Base-by-base conservation (phyloP, 2,113 vertebrate genomes). In the Corvus moneduloides region DNA sequence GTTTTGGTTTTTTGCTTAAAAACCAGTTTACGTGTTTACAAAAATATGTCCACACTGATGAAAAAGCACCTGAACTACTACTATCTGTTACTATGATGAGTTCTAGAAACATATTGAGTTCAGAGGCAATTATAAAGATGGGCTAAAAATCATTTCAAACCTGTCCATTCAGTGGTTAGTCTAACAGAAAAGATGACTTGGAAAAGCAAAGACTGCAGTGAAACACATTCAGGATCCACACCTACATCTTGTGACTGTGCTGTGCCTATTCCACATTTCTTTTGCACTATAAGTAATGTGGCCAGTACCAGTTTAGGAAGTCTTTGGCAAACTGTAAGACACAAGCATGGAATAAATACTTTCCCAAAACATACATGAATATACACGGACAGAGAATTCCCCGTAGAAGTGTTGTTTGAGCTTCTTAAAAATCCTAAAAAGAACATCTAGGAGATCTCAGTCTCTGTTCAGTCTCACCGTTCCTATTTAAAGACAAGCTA, bases 401-500 rank as follows among this genome's bases (percentile, higher is more conserved):
- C 46, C 26, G 24, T 26, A 44, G 44, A 92, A 87, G 68, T 32
- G 23, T 24, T 55, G 28, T 35, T 13, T 64, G 44, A 67, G 61
- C 62, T 92, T 78, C 62, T 72, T 33, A 87, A 81, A 94, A 92
- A 81, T 14, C 48, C 61, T 56, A 22, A 78, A 75, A 87, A 62
- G 71, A 82, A 76, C 44, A 84, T 85, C 66, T 27, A 79, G 13
- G 62, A 95, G n/a, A 94, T 52, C 16, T 63, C 48, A 56, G 59
- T 27, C 24, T 83, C 72, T 76, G 37, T 33, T 87, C 61, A 73
- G 44, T 73, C 62, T 72, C 52, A 55, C 51, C 16, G 13, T 56
- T 93, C 67, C 89, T 95, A 89, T 84, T 92, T 72, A 90, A 93
- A 91, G 77, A 82, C 54, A 81, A 92, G 52, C 54, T 73, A 71